A percentile compares a stretch with the other conserved stretches of the same genome.
phyloP scores from a whole-genome alignment of 2,113 vertebrate genomes.

The Cebidichthys violaceus region DNA sequence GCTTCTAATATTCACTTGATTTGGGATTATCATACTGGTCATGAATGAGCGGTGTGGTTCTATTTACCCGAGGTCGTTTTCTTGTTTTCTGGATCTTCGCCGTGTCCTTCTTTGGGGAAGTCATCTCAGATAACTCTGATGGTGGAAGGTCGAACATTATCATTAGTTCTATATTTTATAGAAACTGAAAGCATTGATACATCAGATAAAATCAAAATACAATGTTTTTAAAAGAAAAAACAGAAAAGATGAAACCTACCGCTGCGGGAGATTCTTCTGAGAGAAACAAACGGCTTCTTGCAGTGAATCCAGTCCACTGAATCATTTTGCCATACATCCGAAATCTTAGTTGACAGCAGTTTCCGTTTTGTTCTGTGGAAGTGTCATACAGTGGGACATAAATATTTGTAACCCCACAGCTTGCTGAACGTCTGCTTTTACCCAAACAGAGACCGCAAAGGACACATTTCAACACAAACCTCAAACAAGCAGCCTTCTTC shows the following conservation, averaged over 20 bases:
- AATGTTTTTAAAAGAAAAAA: background rate
- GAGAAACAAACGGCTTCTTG: conserved; percentile 12
- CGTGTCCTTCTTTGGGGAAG: background rate
- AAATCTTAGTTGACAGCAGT: conserved; percentile 63
- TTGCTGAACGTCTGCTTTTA: background rate
- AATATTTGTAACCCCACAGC: background rate
- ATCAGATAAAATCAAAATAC: background rate
- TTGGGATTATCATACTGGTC: background rate
- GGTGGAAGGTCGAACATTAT: background rate
- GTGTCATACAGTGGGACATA: background rate
- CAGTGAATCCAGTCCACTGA: too few relatives aligned
- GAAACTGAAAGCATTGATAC: background rate
- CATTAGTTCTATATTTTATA: background rate
- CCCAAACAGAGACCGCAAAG: background rate
- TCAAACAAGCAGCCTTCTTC: background rate
- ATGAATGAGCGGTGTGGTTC: background rate
- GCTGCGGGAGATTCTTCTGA: conserved; percentile 5
- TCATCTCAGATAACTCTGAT: conserved; percentile 31
- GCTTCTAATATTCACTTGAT: background rate
- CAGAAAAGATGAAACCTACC: conserved; percentile 33
- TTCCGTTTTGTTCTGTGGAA: conserved; percentile 74
- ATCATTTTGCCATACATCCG: conserved; percentile 67
- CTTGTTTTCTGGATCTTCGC: conserved; percentile 5
- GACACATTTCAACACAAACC: conserved; percentile 19
- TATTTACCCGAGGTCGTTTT: conserved; percentile 40